Conservation (phyloP, 2,113 vertebrate genomes). For the Phainopepla nitens region DNA sequence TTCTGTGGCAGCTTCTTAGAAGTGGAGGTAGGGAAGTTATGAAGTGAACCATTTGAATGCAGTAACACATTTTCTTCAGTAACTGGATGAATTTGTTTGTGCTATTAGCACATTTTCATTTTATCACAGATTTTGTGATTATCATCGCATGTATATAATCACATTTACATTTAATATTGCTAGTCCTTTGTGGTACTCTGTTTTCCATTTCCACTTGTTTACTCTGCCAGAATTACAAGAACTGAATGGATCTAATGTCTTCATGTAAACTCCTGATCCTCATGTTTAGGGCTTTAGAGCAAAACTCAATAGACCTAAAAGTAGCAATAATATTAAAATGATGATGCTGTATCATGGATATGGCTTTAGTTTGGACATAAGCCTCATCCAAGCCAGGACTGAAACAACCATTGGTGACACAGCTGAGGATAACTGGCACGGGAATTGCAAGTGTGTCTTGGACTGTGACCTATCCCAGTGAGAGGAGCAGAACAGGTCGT, state of each 20-base stretch:
- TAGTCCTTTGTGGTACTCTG: background rate
- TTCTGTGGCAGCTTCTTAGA: background rate
- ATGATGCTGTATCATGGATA: background rate
- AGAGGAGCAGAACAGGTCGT: fast-evolving
- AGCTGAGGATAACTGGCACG: background rate
- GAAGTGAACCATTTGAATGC: background rate
- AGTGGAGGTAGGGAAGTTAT: background rate
- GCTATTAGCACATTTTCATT: background rate
- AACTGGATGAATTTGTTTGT: background rate
- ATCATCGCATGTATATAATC: background rate
- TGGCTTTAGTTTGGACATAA: background rate
- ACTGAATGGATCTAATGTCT: background rate
- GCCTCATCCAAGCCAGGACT: background rate
- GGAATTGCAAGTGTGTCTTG: background rate
- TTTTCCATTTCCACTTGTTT: background rate
- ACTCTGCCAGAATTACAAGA: background rate
- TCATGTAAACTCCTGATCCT: background rate
- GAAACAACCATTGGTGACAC: background rate
- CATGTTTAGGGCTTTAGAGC: background rate
- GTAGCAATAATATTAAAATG: background rate
- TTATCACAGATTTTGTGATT: background rate
- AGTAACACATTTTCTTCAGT: background rate
- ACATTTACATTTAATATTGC: background rate
- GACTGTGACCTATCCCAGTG: background rate
- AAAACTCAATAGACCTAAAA: background rate